Evolutionary conservation across 64 coral and sea anemone species (phyloP).

Genomic region (Dendronephthya gigantea): DNA sequence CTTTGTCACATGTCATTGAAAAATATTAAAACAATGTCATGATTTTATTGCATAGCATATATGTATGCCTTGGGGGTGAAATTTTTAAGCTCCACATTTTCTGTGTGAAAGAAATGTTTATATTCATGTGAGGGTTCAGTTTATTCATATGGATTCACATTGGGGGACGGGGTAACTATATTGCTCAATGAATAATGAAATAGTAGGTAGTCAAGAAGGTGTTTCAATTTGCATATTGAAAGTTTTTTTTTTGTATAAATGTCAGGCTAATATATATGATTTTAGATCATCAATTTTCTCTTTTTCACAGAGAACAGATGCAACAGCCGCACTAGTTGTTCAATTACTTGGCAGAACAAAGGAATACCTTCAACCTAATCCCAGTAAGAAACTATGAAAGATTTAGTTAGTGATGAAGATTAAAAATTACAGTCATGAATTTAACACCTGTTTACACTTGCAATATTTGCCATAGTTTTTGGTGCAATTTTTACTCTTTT

Average conservation of each 20-base stretch:
- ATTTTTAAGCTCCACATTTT: neutral
- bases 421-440: too few species aligned
- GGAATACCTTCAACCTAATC: slow-evolving; percentile 97
- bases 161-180: neutral
- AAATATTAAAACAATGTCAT: too few species aligned
- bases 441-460: too few species aligned
- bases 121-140: neutral
- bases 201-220: too few species aligned
- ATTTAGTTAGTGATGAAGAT: neutral
- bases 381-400: slow-evolving; percentile 38
- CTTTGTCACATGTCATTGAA: too few species aligned
- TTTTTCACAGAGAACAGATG: slow-evolving; percentile 87
- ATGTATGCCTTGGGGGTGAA: neutral
- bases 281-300: too few species aligned
- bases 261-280: too few species aligned
- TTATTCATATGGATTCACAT: neutral
- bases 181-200: neutral
- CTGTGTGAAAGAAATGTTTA: neutral
- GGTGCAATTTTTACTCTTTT: too few species aligned
- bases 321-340: slow-evolving; percentile 62
- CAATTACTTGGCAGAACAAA: slow-evolving; percentile 63
- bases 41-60: too few species aligned
- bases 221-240: too few species aligned
- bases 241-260: too few species aligned
- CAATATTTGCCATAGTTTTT: too few species aligned